Evolutionary conservation across 2,888 invertebrate genomes (phyloP).

Genomic region (Torymus texanus): DNA sequence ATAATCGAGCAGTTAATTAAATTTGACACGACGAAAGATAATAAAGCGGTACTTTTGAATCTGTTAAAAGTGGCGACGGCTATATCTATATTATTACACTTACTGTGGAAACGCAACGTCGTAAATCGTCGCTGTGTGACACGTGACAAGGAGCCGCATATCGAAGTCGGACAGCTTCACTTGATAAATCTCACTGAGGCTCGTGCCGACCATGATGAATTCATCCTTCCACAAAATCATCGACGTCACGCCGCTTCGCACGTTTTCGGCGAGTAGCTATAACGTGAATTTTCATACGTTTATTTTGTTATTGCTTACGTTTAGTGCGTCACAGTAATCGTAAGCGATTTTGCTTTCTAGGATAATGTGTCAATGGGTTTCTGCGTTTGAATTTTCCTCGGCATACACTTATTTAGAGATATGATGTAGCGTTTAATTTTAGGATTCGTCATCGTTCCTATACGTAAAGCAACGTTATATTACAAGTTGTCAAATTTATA

Average conservation of each 20-base stretch:
- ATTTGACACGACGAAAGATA: neutral
- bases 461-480: too few relatives aligned
- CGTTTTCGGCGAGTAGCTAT: conserved; percentile 77
- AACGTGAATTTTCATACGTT: conserved; percentile 18
- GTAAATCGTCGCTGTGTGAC: conserved; percentile 88
- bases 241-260: conserved; percentile 85
- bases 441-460: too few relatives aligned
- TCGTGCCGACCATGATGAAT: conserved; percentile 85
- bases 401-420: too few relatives aligned
- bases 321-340: too few relatives aligned
- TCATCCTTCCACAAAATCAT: conserved; percentile 80
- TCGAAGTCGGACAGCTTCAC: conserved; percentile 83
- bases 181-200: conserved; percentile 87
- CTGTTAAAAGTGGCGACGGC: neutral
- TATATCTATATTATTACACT: conserved; percentile 68
- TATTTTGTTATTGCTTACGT: too few relatives aligned
- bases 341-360: too few relatives aligned
- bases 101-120: conserved; percentile 90
- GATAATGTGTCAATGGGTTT: too few relatives aligned
- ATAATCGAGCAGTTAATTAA: conserved; percentile 3
- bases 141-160: conserved; percentile 85
- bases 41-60: neutral
- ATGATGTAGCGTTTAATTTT: too few relatives aligned
- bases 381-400: too few relatives aligned
- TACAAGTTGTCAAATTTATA: too few relatives aligned